Evolutionary conservation across 2,888 invertebrate genomes (phyloP), one percentile per base, ranked within the genome.

Genomic region (Acronicta leporina): DNA sequence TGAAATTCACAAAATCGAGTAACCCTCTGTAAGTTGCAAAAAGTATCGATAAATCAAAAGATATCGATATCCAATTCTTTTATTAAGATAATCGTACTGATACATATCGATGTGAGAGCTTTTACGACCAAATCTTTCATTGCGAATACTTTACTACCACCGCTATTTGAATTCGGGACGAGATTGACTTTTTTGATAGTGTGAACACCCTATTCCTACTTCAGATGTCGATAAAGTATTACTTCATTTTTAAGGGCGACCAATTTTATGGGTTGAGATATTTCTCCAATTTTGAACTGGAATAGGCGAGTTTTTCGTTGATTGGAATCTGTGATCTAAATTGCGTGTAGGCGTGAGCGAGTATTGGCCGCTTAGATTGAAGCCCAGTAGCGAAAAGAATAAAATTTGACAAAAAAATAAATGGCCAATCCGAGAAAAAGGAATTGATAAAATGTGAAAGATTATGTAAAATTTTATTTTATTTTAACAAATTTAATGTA

Each of bases 241-340:
- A 53, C 59, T 66, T 59, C 38, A 56, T 56, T 72, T 59, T 42
- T 15, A 46, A 60, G 43, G 59, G 51, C 60, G 46, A 13, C 14
- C 8, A 47, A 40, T 56, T 73, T 58, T 53, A 61, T 43, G 14
- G 49, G 44, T 55, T 46, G 27, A 5, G 35, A 42, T 43, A 55
- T 41, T 46, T 52, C 33, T 59, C 38, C 27, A 55, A 55, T 66
- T 61, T 52, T 38, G 10, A 51, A 68, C 11, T 41, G n/a, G 25
- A 56, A 30, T 56, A 41, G 25, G 13, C 35, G 40, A 49, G 49
- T 58, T 58, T 54, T 58, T 47, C 52, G 57, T 54, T 75, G 74
- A 74, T 74, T 75, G 59, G 56, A 68, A 61, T 59, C 56, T 61
- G 53, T 41, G 56, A 63, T 68, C 46, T 53, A 43, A 61, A 72